These are phyloP conservation scores for Archocentrus centrarchus DNA, from an alignment of 2,113 vertebrate genomes.

Conservation along the genomic window DNA sequence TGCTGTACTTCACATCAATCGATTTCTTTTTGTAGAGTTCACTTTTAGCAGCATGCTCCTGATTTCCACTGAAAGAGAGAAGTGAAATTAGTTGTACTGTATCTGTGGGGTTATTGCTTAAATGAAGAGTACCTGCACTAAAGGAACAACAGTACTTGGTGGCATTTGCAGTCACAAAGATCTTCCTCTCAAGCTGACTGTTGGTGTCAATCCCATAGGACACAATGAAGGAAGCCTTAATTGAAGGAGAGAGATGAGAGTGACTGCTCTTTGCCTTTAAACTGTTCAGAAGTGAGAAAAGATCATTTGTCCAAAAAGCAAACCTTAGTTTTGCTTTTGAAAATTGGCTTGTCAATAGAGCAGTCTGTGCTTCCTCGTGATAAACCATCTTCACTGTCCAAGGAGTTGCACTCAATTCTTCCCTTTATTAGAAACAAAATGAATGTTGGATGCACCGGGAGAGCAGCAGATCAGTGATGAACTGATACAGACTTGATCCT, in stretches of 20 bases:
- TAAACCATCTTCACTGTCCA: too few relatives aligned
- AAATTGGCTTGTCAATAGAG: too few relatives aligned
- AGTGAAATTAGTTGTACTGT: not conserved
- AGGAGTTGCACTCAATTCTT: too few relatives aligned
- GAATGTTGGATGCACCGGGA: too few relatives aligned
- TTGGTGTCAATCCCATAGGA: conserved; percentile 71
- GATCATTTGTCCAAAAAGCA: not conserved
- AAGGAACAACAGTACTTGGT: conserved; percentile 65
- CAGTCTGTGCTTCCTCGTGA: too few relatives aligned
- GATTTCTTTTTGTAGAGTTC: conserved; percentile 36
- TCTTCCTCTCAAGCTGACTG: conserved; percentile 41
- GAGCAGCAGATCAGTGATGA: too few relatives aligned
- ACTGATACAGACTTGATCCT: too few relatives aligned
- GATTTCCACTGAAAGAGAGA: conserved; percentile 71
- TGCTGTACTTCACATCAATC: conserved; percentile 78
- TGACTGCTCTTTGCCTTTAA: not conserved
- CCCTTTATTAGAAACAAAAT: too few relatives aligned
- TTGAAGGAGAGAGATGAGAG: not conserved
- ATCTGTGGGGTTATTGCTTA: not conserved
- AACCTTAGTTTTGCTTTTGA: too few relatives aligned
- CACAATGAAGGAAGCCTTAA: conserved; percentile 72
- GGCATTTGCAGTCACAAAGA: conserved; percentile 69
- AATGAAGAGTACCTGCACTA: not conserved
- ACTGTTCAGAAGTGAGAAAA: not conserved
- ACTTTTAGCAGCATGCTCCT: conserved; percentile 11